These are phyloP conservation scores for Aporophyla nigra DNA, from an alignment of 2,888 invertebrate species.

Conservation along the genomic window DNA sequence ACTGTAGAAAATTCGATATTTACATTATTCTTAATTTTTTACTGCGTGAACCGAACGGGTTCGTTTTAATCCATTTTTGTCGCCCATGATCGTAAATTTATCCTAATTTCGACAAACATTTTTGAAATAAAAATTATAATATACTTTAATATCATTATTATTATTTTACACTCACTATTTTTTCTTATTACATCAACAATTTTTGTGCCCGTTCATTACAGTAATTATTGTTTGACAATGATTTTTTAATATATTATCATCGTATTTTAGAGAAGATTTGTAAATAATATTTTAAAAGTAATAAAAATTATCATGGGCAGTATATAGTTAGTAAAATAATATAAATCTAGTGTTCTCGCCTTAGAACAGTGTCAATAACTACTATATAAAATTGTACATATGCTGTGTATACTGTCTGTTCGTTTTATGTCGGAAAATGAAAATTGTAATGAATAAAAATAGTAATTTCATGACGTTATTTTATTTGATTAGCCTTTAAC, in stretches of 20 bases:
- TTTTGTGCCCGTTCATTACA: background rate
- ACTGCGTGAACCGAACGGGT: conserved; percentile 29
- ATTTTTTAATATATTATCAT: conserved; percentile 1
- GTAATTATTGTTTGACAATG: conserved; percentile 15
- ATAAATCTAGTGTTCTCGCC: conserved; percentile 72
- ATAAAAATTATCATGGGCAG: conserved; percentile 43
- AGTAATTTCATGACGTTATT: conserved; percentile 62
- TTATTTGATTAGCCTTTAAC: conserved; percentile 27
- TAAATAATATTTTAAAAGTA: conserved; percentile 49
- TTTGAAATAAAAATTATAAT: too few species aligned
- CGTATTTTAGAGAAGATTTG: conserved; percentile 26
- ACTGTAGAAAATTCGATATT: conserved; percentile 28
- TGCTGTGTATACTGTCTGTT: conserved; percentile 80
- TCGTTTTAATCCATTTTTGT: conserved; percentile 10
- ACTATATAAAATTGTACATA: conserved; percentile 75
- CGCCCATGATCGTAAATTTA: conserved; percentile 20
- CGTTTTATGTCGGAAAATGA: conserved; percentile 70
- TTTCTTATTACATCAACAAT: background rate
- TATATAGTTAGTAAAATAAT: conserved; percentile 52
- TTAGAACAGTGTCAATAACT: conserved; percentile 81
- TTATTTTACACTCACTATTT: background rate
- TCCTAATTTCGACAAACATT: background rate
- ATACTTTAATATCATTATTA: background rate
- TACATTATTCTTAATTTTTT: conserved; percentile 27
- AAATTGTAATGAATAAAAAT: conserved; percentile 75